phyloP scores from a whole-genome alignment of 2,113 vertebrate species.

The Isichthys henryi region DNA sequence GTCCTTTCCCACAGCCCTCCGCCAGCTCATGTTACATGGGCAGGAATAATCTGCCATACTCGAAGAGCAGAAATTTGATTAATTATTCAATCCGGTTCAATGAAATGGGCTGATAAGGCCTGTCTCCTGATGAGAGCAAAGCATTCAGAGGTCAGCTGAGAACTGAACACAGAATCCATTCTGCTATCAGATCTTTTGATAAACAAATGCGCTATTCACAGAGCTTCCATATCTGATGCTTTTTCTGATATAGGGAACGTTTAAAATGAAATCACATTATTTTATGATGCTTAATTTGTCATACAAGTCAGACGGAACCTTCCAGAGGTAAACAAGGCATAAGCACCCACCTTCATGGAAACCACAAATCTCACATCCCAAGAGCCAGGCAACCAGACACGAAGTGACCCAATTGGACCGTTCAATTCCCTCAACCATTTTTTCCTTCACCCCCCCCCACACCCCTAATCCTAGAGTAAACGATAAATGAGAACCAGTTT shows the following conservation, averaged over 20 bases:
- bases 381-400: neutral
- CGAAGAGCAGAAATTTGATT: slow-evolving; percentile 11
- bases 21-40: neutral
- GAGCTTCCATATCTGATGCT: neutral
- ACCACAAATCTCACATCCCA: neutral
- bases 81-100: slow-evolving; percentile 8
- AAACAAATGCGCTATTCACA: neutral
- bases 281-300: neutral
- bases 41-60: neutral
- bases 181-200: neutral
- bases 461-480: neutral
- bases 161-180: slow-evolving; percentile 1
- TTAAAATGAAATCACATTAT: neutral
- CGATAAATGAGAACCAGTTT: neutral
- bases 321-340: neutral
- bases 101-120: neutral
- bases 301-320: neutral
- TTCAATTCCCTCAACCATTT: neutral
- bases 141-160: slow-evolving; percentile 2
- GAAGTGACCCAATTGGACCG: neutral
- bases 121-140: neutral
- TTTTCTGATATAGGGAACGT: neutral
- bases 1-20: neutral
- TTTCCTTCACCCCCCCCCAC: neutral
- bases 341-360: neutral